Base-by-base conservation (phyloP, 2,888 invertebrate genomes). In the Seira musarum region DNA sequence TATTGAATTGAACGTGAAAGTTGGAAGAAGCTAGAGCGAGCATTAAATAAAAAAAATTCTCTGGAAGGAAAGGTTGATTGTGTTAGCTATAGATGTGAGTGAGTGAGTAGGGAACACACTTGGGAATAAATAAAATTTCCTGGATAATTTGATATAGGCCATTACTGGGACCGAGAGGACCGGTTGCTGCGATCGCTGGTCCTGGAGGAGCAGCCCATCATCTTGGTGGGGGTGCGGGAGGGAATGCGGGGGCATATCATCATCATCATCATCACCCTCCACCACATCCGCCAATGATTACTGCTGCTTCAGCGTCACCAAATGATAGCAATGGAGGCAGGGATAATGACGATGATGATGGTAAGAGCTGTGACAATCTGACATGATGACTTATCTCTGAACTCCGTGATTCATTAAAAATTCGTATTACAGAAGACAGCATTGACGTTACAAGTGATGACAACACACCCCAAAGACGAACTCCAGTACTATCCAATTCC, bases 381-480 rank as follows among this genome's bases (percentile, higher is more conserved):
- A n/a, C n/a, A n/a, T n/a, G n/a, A n/a, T n/a, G n/a, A n/a, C n/a
- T n/a, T n/a, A n/a, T n/a, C n/a, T n/a, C n/a, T n/a, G n/a, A n/a
- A n/a, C n/a, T n/a, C n/a, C n/a, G n/a, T n/a, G n/a, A n/a, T n/a
- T 67, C 5, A 35, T 19, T 40, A 67, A 30, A 30, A 35, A 67
- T 67, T 35, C 25, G 13, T 19, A 72, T 63, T 63, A 15, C 91
- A 93, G 96, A 96, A 88, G 96, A 96, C 89, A 95, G 95, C 86
- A 96, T 96, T 89, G 96, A 96, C 88, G 94, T 94, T 17, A 96
- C 96, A 49, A 96, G 96, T 88, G 94, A 94, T 88, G 96, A 95
- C 80, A 87, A 89, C 91, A 92, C 86, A 93, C 92, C 84, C 84
- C 89, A 83, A 85, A 53, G 80, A 53, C 73, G 79, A 22, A 81